phyloP scores from a whole-genome alignment of 1,140 invertebrate species.

The Drepana arcuata region DNA sequence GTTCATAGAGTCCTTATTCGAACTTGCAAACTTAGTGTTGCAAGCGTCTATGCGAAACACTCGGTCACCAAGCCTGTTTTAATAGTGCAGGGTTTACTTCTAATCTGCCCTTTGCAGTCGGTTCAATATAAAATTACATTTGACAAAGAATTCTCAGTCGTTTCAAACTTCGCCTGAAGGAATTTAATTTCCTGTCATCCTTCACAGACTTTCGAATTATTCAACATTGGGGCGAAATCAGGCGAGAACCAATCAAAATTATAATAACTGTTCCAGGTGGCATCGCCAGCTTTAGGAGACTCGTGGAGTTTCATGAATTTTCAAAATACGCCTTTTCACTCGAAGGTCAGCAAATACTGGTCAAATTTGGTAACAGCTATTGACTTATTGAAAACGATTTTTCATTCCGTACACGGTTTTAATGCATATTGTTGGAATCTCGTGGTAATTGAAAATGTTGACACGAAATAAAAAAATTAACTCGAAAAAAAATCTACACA shows the following conservation, averaged over 20 bases:
- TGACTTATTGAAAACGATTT: conserved; percentile 10
- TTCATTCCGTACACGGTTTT: conserved; percentile 1
- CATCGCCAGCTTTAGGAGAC: conserved; percentile 9
- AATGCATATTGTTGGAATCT: neutral
- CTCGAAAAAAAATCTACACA: too few relatives aligned
- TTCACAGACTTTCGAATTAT: conserved; percentile 28
- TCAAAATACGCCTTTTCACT: too few relatives aligned
- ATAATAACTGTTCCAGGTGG: conserved; percentile 34
- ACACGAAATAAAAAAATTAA: neutral
- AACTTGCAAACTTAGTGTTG: too few relatives aligned
- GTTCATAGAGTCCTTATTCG: too few relatives aligned
- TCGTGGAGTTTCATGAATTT: neutral
- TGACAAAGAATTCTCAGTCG: too few relatives aligned
- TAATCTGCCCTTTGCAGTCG: too few relatives aligned
- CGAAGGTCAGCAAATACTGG: too few relatives aligned
- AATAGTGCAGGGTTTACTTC: too few relatives aligned
- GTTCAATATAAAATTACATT: too few relatives aligned
- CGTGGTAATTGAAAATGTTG: neutral
- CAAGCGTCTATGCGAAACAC: too few relatives aligned
- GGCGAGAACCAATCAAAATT: conserved; percentile 33
- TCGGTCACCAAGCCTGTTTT: too few relatives aligned
- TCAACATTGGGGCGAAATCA: conserved; percentile 13
- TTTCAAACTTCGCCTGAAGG: too few relatives aligned
- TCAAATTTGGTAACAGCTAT: conserved; percentile 8
- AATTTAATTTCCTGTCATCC: conserved; percentile 44